These are phyloP conservation scores for Nesidiocoris tenuis DNA, from an alignment of 2,888 invertebrate genomes.

Conservation along the genomic window DNA sequence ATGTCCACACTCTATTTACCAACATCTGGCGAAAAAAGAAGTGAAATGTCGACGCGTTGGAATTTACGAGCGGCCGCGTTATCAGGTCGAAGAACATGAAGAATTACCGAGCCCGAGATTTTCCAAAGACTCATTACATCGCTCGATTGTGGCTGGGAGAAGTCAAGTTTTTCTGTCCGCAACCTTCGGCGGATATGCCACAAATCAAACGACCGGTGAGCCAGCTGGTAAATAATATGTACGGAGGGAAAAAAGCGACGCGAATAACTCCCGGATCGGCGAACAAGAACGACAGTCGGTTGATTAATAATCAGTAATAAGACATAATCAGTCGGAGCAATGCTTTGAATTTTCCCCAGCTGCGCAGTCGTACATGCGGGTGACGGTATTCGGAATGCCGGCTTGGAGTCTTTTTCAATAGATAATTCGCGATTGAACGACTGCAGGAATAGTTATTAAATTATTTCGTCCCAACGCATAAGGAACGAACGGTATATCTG, in stretches of 20 bases:
- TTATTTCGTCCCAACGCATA: background rate
- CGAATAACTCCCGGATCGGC: background rate
- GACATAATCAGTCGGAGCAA: slow-evolving; percentile 8
- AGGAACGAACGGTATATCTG: too few species aligned
- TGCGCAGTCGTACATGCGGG: background rate
- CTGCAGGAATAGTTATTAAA: background rate
- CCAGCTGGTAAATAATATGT: slow-evolving; percentile 5
- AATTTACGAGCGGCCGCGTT: background rate
- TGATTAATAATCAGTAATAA: slow-evolving; percentile 27
- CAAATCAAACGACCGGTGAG: background rate
- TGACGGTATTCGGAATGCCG: background rate
- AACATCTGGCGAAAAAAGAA: too few species aligned
- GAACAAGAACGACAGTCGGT: background rate
- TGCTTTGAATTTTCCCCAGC: background rate
- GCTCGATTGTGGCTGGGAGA: background rate
- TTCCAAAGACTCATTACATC: background rate
- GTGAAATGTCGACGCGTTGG: background rate
- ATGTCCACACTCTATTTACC: too few species aligned
- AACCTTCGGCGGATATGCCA: background rate
- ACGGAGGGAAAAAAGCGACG: background rate
- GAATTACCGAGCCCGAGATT: background rate
- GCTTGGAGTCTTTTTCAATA: background rate
- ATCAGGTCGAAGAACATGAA: background rate
- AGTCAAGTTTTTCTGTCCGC: background rate
- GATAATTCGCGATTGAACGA: background rate